phyloP scores from a whole-genome alignment of 2,113 vertebrate genomes.

The Pollimyrus isidori region DNA sequence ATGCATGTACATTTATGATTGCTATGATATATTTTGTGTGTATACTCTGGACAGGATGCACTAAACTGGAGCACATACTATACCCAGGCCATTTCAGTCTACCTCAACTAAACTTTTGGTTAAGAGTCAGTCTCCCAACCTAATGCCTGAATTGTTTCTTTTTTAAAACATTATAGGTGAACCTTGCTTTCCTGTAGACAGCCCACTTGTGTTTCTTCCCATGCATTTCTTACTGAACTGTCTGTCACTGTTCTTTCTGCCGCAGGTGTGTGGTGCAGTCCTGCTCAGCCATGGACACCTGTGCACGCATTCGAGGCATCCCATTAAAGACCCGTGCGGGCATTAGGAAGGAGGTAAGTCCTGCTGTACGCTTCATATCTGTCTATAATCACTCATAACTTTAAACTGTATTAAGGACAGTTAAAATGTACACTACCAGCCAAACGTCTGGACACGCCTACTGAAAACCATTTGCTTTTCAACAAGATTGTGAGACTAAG shows the following conservation, averaged over 20 bases:
- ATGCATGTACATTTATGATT: background rate
- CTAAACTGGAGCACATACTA: background rate
- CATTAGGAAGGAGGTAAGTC: slow-evolving; percentile 64
- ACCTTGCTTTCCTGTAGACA: background rate
- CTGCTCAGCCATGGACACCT: slow-evolving; percentile 67
- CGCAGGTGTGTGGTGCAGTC: slow-evolving; percentile 38
- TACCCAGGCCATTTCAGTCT: background rate
- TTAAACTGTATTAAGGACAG: background rate
- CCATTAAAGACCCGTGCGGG: slow-evolving; percentile 64
- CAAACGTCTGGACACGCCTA: background rate
- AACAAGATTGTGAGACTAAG: background rate
- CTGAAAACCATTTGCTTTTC: background rate
- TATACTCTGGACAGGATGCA: background rate
- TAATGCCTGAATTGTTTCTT: background rate
- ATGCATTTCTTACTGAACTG: background rate
- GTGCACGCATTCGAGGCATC: slow-evolving; percentile 60
- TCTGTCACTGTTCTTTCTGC: background rate
- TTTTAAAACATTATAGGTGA: background rate
- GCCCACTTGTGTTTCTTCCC: background rate
- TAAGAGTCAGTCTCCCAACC: background rate
- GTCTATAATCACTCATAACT: background rate
- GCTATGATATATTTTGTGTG: background rate
- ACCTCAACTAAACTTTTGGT: background rate
- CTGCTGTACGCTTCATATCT: background rate
- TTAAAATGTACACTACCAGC: background rate